Evolutionary conservation across 2,797 vertebrate species (phyloP).

Genomic region (Anabacerthia variegaticeps): DNA sequence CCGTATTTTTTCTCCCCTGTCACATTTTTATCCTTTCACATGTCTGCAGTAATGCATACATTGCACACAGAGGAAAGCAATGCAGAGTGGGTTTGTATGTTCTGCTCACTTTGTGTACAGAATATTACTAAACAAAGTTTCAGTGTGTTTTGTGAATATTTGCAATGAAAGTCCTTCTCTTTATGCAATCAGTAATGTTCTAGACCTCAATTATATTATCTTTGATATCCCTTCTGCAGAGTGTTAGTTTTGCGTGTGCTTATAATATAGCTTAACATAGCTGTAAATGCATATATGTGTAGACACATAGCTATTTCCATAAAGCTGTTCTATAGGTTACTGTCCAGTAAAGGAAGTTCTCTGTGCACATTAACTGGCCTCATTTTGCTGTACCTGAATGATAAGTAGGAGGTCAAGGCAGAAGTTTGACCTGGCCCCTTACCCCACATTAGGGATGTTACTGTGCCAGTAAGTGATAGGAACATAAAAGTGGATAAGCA

Average conservation of each 20-base stretch:
- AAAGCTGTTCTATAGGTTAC: background rate
- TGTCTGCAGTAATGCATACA: background rate
- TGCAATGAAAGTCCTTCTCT: background rate
- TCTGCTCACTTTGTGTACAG: background rate
- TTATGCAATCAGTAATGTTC: background rate
- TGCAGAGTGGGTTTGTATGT: background rate
- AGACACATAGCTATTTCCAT: background rate
- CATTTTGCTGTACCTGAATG: background rate
- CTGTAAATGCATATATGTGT: background rate
- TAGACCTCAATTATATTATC: background rate
- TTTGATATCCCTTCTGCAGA: background rate
- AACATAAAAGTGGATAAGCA: background rate
- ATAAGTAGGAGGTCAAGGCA: background rate
- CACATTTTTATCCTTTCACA: background rate
- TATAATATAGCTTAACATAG: background rate
- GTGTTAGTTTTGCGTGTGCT: background rate
- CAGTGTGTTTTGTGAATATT: background rate
- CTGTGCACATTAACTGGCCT: background rate
- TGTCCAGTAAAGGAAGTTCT: background rate
- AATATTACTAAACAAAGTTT: fast-evolving
- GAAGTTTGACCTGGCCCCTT: background rate
- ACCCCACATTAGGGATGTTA: background rate
- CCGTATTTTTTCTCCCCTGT: background rate
- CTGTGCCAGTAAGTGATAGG: background rate
- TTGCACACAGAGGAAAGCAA: background rate